Evolutionary conservation across 2,113 vertebrate genomes (phyloP).

Genomic region (Hyla sarda): DNA sequence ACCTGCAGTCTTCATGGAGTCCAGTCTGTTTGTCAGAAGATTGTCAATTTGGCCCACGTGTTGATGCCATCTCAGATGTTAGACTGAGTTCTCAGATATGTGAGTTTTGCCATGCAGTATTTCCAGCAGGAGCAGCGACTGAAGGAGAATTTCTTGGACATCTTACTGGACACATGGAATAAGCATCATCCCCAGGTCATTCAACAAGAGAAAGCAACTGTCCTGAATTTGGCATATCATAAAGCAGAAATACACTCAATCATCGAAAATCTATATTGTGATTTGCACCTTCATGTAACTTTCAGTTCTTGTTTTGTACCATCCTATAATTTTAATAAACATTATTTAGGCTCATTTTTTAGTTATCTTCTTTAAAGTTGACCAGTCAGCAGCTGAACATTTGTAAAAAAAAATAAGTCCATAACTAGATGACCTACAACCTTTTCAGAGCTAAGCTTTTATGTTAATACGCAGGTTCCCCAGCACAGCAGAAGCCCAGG

Average conservation of each 20-base stretch:
- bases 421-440: too few relatives aligned
- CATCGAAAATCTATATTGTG: neutral
- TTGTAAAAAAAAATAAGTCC: neutral
- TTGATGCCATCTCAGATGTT: constrained; percentile 63
- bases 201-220: neutral
- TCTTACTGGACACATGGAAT: constrained; percentile 68
- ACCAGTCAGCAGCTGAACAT: too few relatives aligned
- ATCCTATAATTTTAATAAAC: neutral
- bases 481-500: too few relatives aligned
- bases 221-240: neutral
- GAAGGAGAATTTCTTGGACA: constrained; percentile 73
- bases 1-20: constrained; percentile 66
- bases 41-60: neutral
- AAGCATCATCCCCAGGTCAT: neutral
- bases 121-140: constrained; percentile 70
- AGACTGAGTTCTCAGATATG: constrained; percentile 74
- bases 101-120: constrained; percentile 78
- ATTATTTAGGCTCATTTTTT: neutral
- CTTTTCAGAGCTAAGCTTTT: too few relatives aligned
- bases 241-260: neutral
- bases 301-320: neutral
- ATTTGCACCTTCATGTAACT: neutral
- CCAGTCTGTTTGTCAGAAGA: constrained; percentile 64
- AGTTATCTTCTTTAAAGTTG: too few relatives aligned
- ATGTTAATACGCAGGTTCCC: too few relatives aligned